Evolutionary conservation across 2,888 invertebrate species (phyloP).

Genomic region (Baronia brevicornis): DNA sequence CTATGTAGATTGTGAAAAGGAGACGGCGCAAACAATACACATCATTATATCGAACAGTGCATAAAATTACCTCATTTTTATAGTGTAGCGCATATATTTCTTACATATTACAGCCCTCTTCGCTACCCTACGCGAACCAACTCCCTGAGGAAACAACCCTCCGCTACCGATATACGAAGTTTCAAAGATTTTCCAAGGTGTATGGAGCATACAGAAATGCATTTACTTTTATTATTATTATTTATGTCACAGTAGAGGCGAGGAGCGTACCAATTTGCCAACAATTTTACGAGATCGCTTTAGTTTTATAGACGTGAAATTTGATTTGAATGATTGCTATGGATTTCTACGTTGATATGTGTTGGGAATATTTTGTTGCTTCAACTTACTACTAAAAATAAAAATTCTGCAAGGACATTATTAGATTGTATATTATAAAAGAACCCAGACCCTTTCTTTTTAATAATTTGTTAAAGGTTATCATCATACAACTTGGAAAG

Average conservation of each 20-base stretch:
- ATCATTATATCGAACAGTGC: constrained; percentile 52
- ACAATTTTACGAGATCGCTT: constrained; percentile 55
- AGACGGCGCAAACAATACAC: constrained; percentile 27
- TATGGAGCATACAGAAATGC: constrained; percentile 46
- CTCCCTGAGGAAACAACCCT: constrained; percentile 49
- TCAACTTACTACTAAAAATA: no score
- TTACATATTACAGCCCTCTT: constrained; percentile 35
- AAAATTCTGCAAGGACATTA: no score
- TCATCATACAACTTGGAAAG: no score
- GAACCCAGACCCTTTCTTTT: no score
- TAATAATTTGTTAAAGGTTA: not conserved
- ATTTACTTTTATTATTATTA: constrained; percentile 61
- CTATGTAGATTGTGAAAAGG: constrained; percentile 14
- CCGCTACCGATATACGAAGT: constrained; percentile 31
- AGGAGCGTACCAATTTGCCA: constrained; percentile 50
- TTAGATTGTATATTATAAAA: no score
- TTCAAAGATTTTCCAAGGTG: constrained; percentile 48
- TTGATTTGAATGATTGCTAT: constrained; percentile 62
- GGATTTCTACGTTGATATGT: constrained; percentile 32
- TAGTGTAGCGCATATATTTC: constrained; percentile 48
- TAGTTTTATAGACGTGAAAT: constrained; percentile 59
- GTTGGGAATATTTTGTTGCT: no score
- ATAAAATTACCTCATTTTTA: constrained; percentile 68
- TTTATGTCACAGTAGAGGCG: constrained; percentile 44
- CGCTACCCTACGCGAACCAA: constrained; percentile 29